Conservation (phyloP, 2,113 vertebrate species). For the Thamnaconus septentrionalis region DNA sequence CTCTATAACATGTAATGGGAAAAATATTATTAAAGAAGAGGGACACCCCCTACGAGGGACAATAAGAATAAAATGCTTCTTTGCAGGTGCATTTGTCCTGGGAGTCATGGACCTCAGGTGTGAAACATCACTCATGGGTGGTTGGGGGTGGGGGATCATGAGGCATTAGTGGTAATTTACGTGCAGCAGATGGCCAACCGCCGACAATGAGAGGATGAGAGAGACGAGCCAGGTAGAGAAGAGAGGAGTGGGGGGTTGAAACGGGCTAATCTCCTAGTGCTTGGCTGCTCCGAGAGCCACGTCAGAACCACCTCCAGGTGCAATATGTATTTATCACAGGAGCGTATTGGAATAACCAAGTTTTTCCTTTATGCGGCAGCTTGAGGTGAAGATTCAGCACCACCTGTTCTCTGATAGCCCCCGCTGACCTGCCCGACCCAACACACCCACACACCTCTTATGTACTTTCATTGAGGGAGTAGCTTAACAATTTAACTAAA, state of each 20-base stretch:
- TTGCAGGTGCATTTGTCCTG: slow-evolving; percentile 44
- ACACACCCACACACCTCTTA: neutral
- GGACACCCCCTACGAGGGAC: too few species aligned
- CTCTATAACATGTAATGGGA: too few species aligned
- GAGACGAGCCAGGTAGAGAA: slow-evolving; percentile 50
- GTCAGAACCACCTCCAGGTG: neutral
- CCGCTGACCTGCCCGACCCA: slow-evolving; percentile 10
- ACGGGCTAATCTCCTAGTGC: slow-evolving; percentile 36
- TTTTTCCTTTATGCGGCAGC: neutral
- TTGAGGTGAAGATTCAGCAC: slow-evolving; percentile 16
- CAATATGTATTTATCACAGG: too few species aligned
- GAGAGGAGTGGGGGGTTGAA: slow-evolving; percentile 17
- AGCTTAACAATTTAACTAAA: slow-evolving; percentile 68
- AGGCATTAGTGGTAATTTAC: slow-evolving; percentile 38
- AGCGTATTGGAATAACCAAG: too few species aligned
- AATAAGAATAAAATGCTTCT: neutral
- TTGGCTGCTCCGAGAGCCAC: slow-evolving; percentile 13
- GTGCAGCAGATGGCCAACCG: slow-evolving; percentile 59
- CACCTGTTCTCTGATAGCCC: slow-evolving; percentile 46
- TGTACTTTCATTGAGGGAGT: slow-evolving; percentile 57
- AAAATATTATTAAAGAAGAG: too few species aligned
- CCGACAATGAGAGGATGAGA: slow-evolving; percentile 61
- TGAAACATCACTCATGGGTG: slow-evolving; percentile 34
- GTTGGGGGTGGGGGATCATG: slow-evolving; percentile 11
- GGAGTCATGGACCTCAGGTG: slow-evolving; percentile 62